A percentile compares a stretch with the other conserved stretches of the same genome.
phyloP scores from a whole-genome alignment of 2,888 invertebrate species.

The Eubasilissa splendida region DNA sequence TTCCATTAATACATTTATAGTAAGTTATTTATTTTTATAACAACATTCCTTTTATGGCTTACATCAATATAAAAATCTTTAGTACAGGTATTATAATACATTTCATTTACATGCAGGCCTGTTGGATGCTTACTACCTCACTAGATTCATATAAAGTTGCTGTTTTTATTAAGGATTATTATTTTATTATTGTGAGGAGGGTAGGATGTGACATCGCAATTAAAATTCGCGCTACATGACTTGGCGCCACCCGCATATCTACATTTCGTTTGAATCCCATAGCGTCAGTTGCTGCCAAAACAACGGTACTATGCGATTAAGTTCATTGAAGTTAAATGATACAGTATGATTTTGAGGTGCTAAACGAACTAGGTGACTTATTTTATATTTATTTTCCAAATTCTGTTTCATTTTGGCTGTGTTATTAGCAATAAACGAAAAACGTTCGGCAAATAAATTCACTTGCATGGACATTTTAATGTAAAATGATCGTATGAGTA shows the following conservation, averaged over 20 bases:
- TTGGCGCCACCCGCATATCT: background rate
- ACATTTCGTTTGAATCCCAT: too few relatives aligned
- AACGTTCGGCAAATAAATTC: background rate
- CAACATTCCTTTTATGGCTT: too few relatives aligned
- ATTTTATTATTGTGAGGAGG: constrained; percentile 3
- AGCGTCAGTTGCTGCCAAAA: too few relatives aligned
- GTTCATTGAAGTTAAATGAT: background rate
- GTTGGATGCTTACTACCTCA: too few relatives aligned
- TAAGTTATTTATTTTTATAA: too few relatives aligned
- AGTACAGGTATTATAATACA: too few relatives aligned
- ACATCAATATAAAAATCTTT: too few relatives aligned
- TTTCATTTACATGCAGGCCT: too few relatives aligned
- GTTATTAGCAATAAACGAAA: constrained; percentile 4
- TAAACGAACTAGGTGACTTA: background rate
- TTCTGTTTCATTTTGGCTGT: background rate
- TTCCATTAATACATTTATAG: too few relatives aligned
- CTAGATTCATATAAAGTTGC: too few relatives aligned
- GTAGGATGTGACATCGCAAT: constrained; percentile 7
- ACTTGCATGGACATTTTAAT: background rate
- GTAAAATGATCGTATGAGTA: background rate
- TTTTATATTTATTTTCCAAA: background rate
- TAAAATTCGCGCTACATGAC: background rate
- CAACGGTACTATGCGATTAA: constrained; percentile 4
- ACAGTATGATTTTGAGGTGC: background rate
- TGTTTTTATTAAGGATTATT: too few relatives aligned